Base-by-base conservation (phyloP, 1,140 invertebrate genomes). In the Oedothorax gibbosus region DNA sequence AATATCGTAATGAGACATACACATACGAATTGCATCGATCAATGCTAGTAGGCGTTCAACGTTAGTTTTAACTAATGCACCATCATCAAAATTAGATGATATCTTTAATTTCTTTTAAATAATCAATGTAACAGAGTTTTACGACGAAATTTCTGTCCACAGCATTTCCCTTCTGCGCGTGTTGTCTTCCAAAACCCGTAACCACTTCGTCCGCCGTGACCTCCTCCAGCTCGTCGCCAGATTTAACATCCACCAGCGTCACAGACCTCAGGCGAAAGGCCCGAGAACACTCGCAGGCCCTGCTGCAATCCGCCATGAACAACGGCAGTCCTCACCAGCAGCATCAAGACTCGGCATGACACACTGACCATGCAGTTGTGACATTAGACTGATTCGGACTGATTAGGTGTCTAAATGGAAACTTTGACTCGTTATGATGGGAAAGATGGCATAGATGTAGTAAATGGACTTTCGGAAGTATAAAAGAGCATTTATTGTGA, bases 251-350 rank as follows among this genome's bases (percentile, higher is more conserved):
- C n/a, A 94, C 94, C 83, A 96, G 95, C 89, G 94, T 97, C 18
- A 96, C 96, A 0, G 96, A 97, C 88, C 90, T 97, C 10, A 91
- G 96, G 14, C 92, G 96, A 49, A 97, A 97, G 89, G 96, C 96
- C 0, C 95, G 97, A 89, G 96, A 97, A 88, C 96, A 97, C 89
- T 96, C 95, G 2, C 96, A 96, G 0, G 95, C 96, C 0, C 91
- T 96, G 12, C 90, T 96, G 10, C 82, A 87, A 57, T 84, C 80
- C 5, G 87, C 87, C 18, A 54, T 75, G 9, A 57, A 81, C 56
- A 85, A 85, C 72, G 76, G 50, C 35, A 57, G 83, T 62, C 14
- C 71, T 7, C 51, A 75, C 8, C 72, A 57, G 15, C 76, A 64
- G 21, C 77, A 68, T 11, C 49, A 54, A 11, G 64, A 60, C n/a